Conservation (phyloP, 2,113 vertebrate species). For the Otocyon megalotis region DNA sequence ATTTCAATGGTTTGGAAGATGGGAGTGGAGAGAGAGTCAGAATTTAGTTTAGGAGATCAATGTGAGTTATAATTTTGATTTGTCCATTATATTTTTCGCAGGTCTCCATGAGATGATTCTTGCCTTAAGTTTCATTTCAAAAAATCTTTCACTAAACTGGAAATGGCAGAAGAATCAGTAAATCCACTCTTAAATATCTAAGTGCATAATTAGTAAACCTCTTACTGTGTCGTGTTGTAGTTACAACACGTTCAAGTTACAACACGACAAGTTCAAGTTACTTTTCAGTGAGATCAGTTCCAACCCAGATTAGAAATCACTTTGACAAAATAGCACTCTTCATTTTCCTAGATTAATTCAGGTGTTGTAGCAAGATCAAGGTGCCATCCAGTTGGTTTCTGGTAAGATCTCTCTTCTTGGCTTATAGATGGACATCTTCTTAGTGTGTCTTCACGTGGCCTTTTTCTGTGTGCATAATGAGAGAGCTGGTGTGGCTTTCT, state of each 20-base stretch:
- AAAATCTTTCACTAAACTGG: not conserved
- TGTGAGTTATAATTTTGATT: not conserved
- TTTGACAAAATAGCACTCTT: not conserved
- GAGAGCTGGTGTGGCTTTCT: not conserved
- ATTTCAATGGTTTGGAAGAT: not conserved
- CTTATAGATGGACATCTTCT: not conserved
- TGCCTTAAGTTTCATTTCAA: not conserved
- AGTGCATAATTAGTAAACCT: not conserved
- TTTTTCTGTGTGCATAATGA: not conserved
- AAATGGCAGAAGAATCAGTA: not conserved
- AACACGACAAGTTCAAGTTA: too few relatives aligned
- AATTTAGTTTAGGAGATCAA: not conserved
- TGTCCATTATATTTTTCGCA: not conserved
- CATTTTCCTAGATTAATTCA: not conserved
- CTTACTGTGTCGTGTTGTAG: not conserved
- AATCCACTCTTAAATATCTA: not conserved
- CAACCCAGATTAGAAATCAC: not conserved
- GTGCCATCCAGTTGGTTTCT: not conserved
- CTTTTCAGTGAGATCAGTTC: not conserved
- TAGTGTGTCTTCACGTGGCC: rapidly evolving
- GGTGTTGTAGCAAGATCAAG: not conserved
- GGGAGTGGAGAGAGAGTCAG: rapidly evolving
- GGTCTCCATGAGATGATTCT: not conserved
- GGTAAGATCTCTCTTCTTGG: not conserved
- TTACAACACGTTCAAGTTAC: too few relatives aligned